phyloP scores from a whole-genome alignment of 2,113 vertebrate genomes.

The Procavia capensis region DNA sequence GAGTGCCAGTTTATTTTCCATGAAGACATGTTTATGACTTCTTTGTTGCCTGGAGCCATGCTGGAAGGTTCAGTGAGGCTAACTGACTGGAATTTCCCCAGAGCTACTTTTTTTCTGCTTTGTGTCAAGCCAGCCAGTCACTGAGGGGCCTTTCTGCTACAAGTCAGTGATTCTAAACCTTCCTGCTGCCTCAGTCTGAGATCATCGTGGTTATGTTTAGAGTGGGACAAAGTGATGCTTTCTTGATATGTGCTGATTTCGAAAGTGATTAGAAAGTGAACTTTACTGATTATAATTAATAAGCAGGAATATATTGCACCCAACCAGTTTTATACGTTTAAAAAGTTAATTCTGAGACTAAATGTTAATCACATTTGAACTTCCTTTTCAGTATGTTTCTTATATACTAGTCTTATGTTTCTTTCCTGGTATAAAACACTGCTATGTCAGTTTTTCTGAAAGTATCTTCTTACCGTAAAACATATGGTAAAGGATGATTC shows the following conservation, averaged over 20 bases:
- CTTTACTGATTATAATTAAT: conserved; percentile 56
- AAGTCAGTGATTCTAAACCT: neutral
- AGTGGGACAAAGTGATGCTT: conserved; percentile 35
- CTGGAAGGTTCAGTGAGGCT: neutral
- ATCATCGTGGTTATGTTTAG: conserved; percentile 30
- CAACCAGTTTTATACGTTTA: neutral
- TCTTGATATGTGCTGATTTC: conserved; percentile 44
- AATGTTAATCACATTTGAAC: neutral
- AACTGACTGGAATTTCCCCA: conserved; percentile 44
- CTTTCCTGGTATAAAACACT: conserved; percentile 8
- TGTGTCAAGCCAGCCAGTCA: neutral
- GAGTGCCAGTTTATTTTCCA: conserved; percentile 9
- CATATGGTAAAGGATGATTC: neutral
- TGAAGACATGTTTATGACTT: neutral
- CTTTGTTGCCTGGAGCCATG: neutral
- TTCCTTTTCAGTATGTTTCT: neutral
- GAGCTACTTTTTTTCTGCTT: neutral
- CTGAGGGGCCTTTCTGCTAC: neutral
- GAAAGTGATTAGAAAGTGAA: conserved; percentile 56
- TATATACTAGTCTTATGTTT: neutral
- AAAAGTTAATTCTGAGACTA: conserved; percentile 48
- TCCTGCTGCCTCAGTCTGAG: neutral
- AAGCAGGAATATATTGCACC: conserved; percentile 25
- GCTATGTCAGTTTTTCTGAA: conserved; percentile 29
- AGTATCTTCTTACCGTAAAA: conserved; percentile 28